Evolutionary conservation across 2,113 vertebrate genomes (phyloP).

Genomic region (Xenopus borealis): DNA sequence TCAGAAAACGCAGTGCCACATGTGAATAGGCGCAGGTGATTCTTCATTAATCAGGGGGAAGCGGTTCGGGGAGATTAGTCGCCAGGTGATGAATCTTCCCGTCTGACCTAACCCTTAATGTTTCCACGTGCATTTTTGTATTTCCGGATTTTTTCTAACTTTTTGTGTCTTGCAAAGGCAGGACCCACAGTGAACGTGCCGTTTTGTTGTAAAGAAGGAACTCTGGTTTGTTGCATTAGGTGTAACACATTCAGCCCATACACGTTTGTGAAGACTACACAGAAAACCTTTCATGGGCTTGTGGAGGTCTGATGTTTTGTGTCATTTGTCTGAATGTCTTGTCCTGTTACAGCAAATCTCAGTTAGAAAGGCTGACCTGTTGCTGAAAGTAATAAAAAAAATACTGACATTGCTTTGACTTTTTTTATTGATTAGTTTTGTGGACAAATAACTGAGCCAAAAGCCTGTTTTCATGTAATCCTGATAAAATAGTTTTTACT

Average conservation of each 20-base stretch:
- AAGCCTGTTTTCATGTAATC: too few relatives aligned
- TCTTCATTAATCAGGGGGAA: too few relatives aligned
- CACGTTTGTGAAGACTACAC: slow-evolving; percentile 84
- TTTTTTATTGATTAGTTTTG: background rate
- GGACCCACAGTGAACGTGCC: slow-evolving; percentile 46
- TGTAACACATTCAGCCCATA: slow-evolving; percentile 55
- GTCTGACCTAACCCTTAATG: too few relatives aligned
- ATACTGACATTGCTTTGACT: background rate
- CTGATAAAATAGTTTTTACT: too few relatives aligned
- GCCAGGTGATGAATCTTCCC: too few relatives aligned
- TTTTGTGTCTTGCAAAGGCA: slow-evolving; percentile 42
- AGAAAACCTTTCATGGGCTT: slow-evolving; percentile 83
- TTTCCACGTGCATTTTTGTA: slow-evolving; percentile 56
- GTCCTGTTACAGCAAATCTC: slow-evolving; percentile 60
- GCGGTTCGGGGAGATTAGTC: too few relatives aligned
- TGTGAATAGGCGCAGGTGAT: too few relatives aligned
- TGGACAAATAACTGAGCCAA: too few relatives aligned
- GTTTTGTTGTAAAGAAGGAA: slow-evolving; percentile 47
- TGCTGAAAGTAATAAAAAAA: slow-evolving; percentile 55
- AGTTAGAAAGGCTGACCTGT: slow-evolving; percentile 46
- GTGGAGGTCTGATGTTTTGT: slow-evolving; percentile 81
- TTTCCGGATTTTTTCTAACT: slow-evolving; percentile 53
- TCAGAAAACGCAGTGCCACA: too few relatives aligned
- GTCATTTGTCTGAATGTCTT: slow-evolving; percentile 62
- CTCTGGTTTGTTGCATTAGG: slow-evolving; percentile 52